Evolutionary conservation across 2,113 vertebrate genomes (phyloP), one percentile per base, ranked within the genome.

Genomic region (Megatriorchis doriae): DNA sequence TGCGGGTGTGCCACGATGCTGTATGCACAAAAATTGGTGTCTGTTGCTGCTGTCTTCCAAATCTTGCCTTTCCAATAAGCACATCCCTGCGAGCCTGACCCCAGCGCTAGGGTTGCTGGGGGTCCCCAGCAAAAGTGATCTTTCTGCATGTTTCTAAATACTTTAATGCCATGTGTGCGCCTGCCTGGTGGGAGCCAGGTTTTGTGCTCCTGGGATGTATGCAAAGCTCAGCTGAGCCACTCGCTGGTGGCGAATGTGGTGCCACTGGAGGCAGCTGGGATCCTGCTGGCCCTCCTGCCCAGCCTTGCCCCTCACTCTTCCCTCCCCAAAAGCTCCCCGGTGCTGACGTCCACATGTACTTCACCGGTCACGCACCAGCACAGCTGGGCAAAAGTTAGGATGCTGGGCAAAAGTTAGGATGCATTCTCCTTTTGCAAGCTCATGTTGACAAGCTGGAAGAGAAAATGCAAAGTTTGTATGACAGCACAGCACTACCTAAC

Each of bases 121-220:
- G 13, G 6, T 63, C 16, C 2, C 23, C 0, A 0, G 1, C 0
- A 0, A 53, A 75, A 85, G 29, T 1, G 0, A 34, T 27, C 15
- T 55, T 6, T 0, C 34, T 50, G 25, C 12, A 8, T 45, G 38
- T n/a, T 72, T 36, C 16, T n/a, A 56, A 71, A 27, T 4, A 6
- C 27, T 80, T 72, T 20, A 71, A 23, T 6, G 48, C 10, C 17
- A 7, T 0, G 2, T 16, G 17, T 1, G 7, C 0, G 0, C 72
- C 85, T 47, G 38, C 34, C 32, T 2, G 1, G 12, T 12, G 52
- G 56, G 8, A 90, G 59, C 20, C 25, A 27, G 70, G 4, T 29
- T 53, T 47, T 3, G 0, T 53, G 40, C 55, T 81, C 19, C 29
- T 45, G 38, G 31, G 29, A 6, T 32, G 11, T 2, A 11, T 3